Conservation (phyloP, 2,113 vertebrate species). For the Typhlomys cinereus region DNA sequence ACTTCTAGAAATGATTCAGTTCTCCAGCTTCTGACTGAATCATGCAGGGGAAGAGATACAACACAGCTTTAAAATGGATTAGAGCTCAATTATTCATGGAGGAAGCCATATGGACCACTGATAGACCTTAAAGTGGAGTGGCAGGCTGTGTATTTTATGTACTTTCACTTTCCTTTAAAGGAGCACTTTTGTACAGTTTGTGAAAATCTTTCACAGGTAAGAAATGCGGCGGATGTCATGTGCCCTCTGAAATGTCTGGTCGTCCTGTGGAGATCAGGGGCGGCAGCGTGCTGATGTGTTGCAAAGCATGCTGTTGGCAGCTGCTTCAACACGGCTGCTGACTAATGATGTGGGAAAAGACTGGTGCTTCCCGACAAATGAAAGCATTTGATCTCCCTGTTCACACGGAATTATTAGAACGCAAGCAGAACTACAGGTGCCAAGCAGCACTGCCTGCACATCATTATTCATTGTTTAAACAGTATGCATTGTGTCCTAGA, state of each 20-base stretch:
- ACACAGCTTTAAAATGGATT: background rate
- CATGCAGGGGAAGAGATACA: background rate
- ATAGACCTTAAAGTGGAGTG: background rate
- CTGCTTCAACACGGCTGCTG: background rate
- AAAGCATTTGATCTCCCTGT: constrained; percentile 7
- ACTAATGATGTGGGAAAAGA: background rate
- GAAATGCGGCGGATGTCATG: background rate
- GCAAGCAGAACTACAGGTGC: background rate
- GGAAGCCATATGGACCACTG: background rate
- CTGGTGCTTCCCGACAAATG: background rate
- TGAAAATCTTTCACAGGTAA: background rate
- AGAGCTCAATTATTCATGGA: constrained; percentile 38
- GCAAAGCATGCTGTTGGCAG: constrained; percentile 31
- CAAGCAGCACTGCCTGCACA: background rate
- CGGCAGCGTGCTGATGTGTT: background rate
- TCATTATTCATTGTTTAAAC: background rate
- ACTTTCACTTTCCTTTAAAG: background rate
- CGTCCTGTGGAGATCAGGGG: constrained; percentile 31
- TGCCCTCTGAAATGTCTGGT: constrained; percentile 36
- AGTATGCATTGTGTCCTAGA: background rate
- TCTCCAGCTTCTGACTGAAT: background rate
- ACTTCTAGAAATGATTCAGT: background rate
- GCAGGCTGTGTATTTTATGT: background rate
- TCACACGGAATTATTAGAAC: constrained; percentile 10
- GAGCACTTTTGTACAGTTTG: background rate